Conservation (phyloP, 2,888 invertebrate species). For the Tuberolachnus salignus region DNA sequence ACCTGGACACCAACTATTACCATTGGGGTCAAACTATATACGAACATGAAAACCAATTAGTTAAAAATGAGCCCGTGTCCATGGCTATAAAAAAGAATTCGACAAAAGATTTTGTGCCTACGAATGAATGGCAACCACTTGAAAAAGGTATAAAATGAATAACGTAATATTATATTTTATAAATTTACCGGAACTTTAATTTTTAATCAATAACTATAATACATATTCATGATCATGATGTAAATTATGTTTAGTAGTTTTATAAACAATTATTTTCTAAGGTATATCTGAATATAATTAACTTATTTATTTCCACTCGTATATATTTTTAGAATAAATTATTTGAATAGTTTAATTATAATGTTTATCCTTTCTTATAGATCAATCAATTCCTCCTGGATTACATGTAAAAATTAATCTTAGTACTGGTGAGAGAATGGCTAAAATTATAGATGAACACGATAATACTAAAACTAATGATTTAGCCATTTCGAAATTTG, state of each 20-base stretch:
- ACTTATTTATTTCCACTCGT: neutral
- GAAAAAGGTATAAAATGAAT: constrained; percentile 65
- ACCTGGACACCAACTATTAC: constrained; percentile 18
- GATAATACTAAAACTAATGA: constrained; percentile 60
- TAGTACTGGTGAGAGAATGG: constrained; percentile 76
- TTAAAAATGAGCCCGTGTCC: neutral
- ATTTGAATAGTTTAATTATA: neutral
- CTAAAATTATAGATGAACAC: constrained; percentile 70
- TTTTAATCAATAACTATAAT: neutral
- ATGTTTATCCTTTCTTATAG: constrained; percentile 63
- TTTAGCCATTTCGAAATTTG: constrained; percentile 57
- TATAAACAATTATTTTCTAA: too few species aligned
- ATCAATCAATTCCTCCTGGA: constrained; percentile 75
- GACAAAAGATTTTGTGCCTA: constrained; percentile 60
- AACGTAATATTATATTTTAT: neutral
- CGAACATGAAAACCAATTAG: neutral
- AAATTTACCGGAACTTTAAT: neutral
- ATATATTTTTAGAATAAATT: neutral
- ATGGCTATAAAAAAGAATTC: neutral
- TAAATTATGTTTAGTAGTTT: too few species aligned
- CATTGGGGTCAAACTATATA: neutral
- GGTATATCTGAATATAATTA: too few species aligned
- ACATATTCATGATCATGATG: too few species aligned
- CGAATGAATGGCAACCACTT: constrained; percentile 71
- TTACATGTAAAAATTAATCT: constrained; percentile 78